Percentiles rank a stretch among this genome's conserved stretches.
Evolutionary conservation across 2,888 invertebrate species (phyloP).

Genomic region (Chymomyza caudatula): DNA sequence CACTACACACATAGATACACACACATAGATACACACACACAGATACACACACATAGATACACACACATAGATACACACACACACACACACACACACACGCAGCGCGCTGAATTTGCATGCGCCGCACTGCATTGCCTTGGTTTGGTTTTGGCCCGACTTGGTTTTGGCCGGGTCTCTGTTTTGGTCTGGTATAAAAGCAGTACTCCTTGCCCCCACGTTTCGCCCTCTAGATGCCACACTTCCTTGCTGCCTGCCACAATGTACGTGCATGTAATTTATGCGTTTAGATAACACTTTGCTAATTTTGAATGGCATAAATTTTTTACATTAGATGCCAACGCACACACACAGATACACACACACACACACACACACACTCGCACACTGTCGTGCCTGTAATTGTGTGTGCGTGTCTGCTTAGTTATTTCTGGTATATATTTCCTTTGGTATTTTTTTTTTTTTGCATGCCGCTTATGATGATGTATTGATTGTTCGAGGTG

Average conservation of each 20-base stretch:
- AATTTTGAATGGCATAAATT: conserved; percentile 74
- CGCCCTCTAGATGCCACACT: conserved; percentile 7
- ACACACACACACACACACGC: conserved; percentile 2
- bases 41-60: conserved; percentile 22
- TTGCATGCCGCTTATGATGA: conserved; percentile 66
- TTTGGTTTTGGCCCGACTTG: background rate
- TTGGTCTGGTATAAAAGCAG: no score
- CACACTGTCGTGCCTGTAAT: conserved; percentile 55
- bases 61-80: conserved; percentile 2
- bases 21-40: conserved; percentile 7
- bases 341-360: background rate
- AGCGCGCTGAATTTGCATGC: conserved; percentile 62
- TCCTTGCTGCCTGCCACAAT: conserved; percentile 38
- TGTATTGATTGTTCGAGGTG: conserved; percentile 71
- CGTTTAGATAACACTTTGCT: conserved; percentile 73
- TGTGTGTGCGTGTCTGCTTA: conserved; percentile 64
- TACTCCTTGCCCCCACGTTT: background rate
- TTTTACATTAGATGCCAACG: conserved; percentile 53
- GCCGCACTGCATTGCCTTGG: conserved; percentile 21
- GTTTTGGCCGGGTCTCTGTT: background rate
- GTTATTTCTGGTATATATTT: conserved; percentile 34
- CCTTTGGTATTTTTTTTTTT: conserved; percentile 18
- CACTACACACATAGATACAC: conserved; percentile 24
- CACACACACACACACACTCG: conserved; percentile 8
- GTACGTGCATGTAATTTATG: conserved; percentile 73